These are phyloP conservation scores for Hiodon alosoides DNA, from an alignment of 2,113 vertebrate genomes.

Conservation along the genomic window DNA sequence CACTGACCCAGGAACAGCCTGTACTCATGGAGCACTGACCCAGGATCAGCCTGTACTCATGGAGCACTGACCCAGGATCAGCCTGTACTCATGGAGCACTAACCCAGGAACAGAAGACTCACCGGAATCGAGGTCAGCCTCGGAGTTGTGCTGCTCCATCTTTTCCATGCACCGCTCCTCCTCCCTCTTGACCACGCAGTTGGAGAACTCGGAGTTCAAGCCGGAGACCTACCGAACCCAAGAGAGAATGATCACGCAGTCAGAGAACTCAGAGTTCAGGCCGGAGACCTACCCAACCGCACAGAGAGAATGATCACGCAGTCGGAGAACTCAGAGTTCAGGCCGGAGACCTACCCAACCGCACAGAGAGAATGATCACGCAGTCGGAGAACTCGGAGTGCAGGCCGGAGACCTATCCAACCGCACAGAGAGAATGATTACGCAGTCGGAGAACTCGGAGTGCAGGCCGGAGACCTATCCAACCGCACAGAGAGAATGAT, in stretches of 20 bases:
- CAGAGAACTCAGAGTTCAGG: constrained; percentile 42
- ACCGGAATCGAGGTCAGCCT: constrained; percentile 49
- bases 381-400: constrained; percentile 51
- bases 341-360: constrained; percentile 48
- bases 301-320: constrained; percentile 38
- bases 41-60: too few relatives aligned
- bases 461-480: constrained; percentile 52
- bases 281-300: constrained; percentile 47
- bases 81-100: too few relatives aligned
- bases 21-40: too few relatives aligned
- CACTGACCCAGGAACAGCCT: too few relatives aligned
- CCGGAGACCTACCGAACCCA: constrained; percentile 47
- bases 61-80: too few relatives aligned
- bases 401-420: constrained; percentile 49
- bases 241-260: constrained; percentile 44
- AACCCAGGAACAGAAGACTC: constrained; percentile 19
- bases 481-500: not conserved
- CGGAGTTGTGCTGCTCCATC: constrained; percentile 47
- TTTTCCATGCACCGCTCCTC: constrained; percentile 65
- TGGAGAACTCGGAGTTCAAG: constrained; percentile 42
- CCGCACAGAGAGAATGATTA: constrained; percentile 23
- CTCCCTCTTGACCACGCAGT: constrained; percentile 62
- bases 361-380: constrained; percentile 22
- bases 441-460: constrained; percentile 49
- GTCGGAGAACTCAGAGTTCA: constrained; percentile 46